Evolutionary conservation across 2,888 invertebrate genomes (phyloP).

Genomic region (Pharmacophagus antenor): DNA sequence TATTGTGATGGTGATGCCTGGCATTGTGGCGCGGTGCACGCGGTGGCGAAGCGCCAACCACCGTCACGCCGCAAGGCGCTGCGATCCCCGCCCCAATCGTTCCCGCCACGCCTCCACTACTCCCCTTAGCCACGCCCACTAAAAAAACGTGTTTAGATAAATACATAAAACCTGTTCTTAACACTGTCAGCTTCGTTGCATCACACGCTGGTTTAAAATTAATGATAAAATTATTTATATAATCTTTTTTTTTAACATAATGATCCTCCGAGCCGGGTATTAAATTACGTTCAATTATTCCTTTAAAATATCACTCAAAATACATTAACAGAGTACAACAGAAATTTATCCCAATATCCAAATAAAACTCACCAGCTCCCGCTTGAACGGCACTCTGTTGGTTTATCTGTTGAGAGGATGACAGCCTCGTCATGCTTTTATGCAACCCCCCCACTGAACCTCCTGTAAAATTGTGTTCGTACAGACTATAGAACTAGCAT

Average conservation of each 20-base stretch:
- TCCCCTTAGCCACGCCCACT: conserved; percentile 7
- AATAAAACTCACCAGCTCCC: conserved; percentile 46
- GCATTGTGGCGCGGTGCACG: conserved; percentile 59
- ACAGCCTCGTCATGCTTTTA: conserved; percentile 90
- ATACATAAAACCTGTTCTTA: too few species aligned
- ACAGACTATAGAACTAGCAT: too few species aligned
- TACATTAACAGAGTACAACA: too few species aligned
- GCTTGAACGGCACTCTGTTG: conserved; percentile 63
- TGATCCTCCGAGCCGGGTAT: too few species aligned
- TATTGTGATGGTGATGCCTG: conserved; percentile 80
- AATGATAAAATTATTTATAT: too few species aligned
- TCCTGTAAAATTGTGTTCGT: conserved; percentile 53
- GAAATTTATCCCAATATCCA: background rate
- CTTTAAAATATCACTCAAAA: background rate
- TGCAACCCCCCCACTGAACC: conserved; percentile 89
- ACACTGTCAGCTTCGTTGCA: too few species aligned
- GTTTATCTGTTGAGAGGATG: conserved; percentile 89
- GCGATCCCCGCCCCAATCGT: background rate
- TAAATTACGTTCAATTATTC: too few species aligned
- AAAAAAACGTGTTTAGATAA: background rate
- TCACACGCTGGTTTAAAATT: too few species aligned
- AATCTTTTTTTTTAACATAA: too few species aligned
- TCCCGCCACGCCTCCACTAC: conserved; percentile 22
- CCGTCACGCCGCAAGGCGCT: conserved; percentile 64
- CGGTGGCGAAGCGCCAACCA: conserved; percentile 82